Conservation (phyloP, 1,140 invertebrate species). For the Araneus ventricosus region DNA sequence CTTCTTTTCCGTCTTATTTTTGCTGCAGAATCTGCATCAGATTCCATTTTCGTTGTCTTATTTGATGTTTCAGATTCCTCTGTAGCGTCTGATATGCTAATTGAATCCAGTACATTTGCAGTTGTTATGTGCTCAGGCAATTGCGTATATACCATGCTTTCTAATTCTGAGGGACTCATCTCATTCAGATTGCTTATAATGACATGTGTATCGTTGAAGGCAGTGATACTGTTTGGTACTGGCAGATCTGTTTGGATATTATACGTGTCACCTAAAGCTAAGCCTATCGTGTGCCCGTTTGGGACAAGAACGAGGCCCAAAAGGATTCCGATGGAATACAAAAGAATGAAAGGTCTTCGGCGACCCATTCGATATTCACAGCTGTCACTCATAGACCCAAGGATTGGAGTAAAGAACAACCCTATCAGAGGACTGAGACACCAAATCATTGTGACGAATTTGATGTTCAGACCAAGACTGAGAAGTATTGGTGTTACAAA, state of each 20-base stretch:
- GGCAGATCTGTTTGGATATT: not conserved
- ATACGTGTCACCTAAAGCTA: constrained; percentile 86
- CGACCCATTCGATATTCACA: constrained; percentile 90
- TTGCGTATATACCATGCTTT: not conserved
- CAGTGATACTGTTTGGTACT: not conserved
- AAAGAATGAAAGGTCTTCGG: constrained; percentile 93
- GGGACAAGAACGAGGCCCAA: constrained; percentile 92
- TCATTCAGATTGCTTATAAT: not conserved
- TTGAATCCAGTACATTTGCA: not conserved
- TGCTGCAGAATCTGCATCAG: not conserved
- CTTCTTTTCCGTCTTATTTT: not conserved
- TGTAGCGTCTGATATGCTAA: not conserved
- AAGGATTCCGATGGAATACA: constrained; percentile 93
- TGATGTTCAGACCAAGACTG: constrained; percentile 93
- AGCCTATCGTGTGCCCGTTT: constrained; percentile 92
- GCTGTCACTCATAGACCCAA: constrained; percentile 94
- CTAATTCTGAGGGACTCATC: not conserved
- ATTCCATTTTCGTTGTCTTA: not conserved
- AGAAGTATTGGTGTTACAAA: constrained; percentile 97
- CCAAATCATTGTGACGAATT: constrained; percentile 97
- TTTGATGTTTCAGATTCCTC: not conserved
- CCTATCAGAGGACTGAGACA: constrained; percentile 94
- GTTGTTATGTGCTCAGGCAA: not conserved
- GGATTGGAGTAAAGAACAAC: constrained; percentile 94
- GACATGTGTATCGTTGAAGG: not conserved